phyloP scores from a whole-genome alignment of 2,797 vertebrate species.

The Tauraco hartlaubi region DNA sequence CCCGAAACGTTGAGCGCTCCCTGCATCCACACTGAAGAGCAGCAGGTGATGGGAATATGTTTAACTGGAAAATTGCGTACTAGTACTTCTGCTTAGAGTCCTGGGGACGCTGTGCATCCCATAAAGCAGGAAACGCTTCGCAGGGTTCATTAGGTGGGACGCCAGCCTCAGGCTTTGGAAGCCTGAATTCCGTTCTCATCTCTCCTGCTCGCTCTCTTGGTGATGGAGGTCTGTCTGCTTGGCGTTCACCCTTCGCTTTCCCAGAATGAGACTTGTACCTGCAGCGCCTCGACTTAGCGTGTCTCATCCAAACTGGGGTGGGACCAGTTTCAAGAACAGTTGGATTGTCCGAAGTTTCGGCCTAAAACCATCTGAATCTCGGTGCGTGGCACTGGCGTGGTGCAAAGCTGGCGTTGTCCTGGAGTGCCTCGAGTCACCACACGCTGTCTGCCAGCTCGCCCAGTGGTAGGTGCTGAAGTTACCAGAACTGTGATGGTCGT shows the following conservation, averaged over 20 bases:
- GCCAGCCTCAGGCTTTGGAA: too few relatives aligned
- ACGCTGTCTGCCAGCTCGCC: too few relatives aligned
- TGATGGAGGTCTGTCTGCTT: fast-evolving
- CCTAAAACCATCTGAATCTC: neutral
- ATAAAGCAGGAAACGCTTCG: neutral
- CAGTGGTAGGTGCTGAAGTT: neutral
- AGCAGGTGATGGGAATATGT: neutral
- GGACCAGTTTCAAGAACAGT: neutral
- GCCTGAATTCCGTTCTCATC: neutral
- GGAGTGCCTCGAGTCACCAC: neutral
- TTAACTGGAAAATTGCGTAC: neutral
- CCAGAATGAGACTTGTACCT: neutral
- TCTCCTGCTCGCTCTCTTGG: neutral
- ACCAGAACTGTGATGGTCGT: fast-evolving
- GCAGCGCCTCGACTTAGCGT: neutral
- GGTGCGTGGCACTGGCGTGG: neutral
- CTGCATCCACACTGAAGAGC: neutral
- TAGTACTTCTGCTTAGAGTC: neutral
- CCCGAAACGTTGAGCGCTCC: fast-evolving
- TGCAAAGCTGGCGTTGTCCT: neutral
- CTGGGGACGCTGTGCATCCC: fast-evolving
- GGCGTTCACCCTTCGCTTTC: fast-evolving
- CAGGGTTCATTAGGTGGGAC: neutral
- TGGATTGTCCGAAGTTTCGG: neutral
- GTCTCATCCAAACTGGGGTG: fast-evolving